Conservation (phyloP, 2,888 invertebrate species). For the Pterostichus madidus region DNA sequence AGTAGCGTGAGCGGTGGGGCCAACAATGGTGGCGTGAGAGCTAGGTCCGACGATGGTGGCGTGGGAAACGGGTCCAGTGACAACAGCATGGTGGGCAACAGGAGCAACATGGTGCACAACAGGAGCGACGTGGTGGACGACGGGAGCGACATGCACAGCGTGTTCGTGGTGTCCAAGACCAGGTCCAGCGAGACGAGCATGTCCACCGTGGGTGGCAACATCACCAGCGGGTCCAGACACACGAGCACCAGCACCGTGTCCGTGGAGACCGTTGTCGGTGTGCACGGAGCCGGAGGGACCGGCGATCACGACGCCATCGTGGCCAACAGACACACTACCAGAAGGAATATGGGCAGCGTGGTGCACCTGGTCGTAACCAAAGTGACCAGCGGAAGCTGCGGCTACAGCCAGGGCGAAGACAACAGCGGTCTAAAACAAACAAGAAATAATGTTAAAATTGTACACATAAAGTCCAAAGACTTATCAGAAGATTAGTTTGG, state of each 20-base stretch:
- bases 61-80: not conserved
- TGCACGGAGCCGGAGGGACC: constrained; percentile 67
- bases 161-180: constrained; percentile 44
- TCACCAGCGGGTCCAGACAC: constrained; percentile 54
- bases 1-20: constrained; percentile 3
- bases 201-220: constrained; percentile 58
- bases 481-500: not conserved
- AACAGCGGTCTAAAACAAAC: constrained; percentile 40
- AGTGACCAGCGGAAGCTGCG: constrained; percentile 43
- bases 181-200: constrained; percentile 51
- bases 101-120: not conserved
- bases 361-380: constrained; percentile 10
- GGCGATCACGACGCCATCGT: constrained; percentile 68
- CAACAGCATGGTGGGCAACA: not conserved
- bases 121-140: constrained; percentile 2
- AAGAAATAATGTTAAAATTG: not conserved
- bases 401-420: constrained; percentile 57
- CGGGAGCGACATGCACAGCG: constrained; percentile 17
- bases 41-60: not conserved
- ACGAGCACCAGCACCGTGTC: constrained; percentile 53
- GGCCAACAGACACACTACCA: constrained; percentile 35
- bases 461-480: not conserved
- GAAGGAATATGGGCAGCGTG: constrained; percentile 52
- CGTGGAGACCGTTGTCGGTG: constrained; percentile 48
- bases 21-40: constrained; percentile 23